Evolutionary conservation across 2,888 invertebrate species (phyloP), one percentile per base, ranked within the genome.

Genomic region (Polymixis lichenea): DNA sequence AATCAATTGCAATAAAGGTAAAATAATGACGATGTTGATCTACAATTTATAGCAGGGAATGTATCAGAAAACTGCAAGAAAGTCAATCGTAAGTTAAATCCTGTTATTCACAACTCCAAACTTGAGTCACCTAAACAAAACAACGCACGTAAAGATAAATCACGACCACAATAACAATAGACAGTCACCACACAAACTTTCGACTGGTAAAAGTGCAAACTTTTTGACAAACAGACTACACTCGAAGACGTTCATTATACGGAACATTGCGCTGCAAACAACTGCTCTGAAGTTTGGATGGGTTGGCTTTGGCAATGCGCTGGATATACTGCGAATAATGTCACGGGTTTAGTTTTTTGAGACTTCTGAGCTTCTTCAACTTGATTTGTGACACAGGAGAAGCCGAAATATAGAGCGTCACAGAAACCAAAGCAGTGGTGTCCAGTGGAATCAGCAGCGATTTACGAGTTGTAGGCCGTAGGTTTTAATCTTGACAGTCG

Each of bases 231-330:
- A 88, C 80, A 72, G 67, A 53, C 79, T 67, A 66, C 75, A 73
- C 65, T 77, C 60, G 64, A 77, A 81, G 84, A 74, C 78, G 61
- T 87, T 86, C 88, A 85, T 88, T 87, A 88, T 83, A 72, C 80
- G 81, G 70, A 72, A 85, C 85, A 76, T 75, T 68, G 73, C 58
- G 49, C 79, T 56, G 65, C 61, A 79, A 87, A 84, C 84, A 84
- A 87, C 75, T 64, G 82, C 68, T 82, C 7, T 53, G 65, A 76
- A 86, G 70, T 86, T 88, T 55, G 25, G 62, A 4, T 13, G 25
- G 19, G 28, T 51, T 32, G 7, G 38, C 60, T 75, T 80, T 76
- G 68, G 72, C 71, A 78, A 65, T 53, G 65, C 49, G 9, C 49
- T 53, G 46, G 64, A 65, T 58, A 64, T 75, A 75, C 70, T 80